Evolutionary conservation across 1,140 invertebrate species (phyloP).

Genomic region (Heliconius hermathena): DNA sequence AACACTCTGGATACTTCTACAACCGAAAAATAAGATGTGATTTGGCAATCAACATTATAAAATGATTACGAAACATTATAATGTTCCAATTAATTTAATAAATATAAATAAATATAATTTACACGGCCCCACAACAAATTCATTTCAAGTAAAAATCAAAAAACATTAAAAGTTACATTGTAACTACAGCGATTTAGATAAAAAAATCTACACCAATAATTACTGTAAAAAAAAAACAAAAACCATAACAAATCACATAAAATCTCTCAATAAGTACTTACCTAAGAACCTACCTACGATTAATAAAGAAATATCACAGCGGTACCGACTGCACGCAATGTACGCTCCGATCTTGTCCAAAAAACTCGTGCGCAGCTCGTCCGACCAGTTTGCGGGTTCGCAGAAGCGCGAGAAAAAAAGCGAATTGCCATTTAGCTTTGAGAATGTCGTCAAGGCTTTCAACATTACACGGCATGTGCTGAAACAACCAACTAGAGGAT

Average conservation of each 20-base stretch:
- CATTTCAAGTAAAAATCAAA: no score
- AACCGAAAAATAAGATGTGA: no score
- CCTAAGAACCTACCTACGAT: neutral
- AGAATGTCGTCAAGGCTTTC: constrained; percentile 72
- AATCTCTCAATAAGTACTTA: neutral
- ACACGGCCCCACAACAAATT: no score
- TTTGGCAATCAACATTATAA: no score
- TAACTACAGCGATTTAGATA: no score
- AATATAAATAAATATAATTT: no score
- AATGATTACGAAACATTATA: no score
- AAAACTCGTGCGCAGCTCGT: constrained; percentile 59
- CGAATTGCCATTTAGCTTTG: constrained; percentile 58
- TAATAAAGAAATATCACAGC: neutral
- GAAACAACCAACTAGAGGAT: constrained; percentile 23
- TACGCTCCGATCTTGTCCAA: constrained; percentile 44
- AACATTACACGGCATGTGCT: constrained; percentile 48
- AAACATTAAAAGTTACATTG: no score
- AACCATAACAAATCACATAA: neutral
- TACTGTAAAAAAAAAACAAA: neutral
- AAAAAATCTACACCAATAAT: no score
- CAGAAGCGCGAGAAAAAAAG: constrained; percentile 67
- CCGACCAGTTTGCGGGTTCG: constrained; percentile 66
- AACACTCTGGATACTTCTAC: no score
- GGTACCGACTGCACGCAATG: constrained; percentile 2
- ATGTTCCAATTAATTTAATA: no score